A percentile compares a stretch with the other conserved stretches of the same genome.
Evolutionary conservation across 2,888 invertebrate genomes (phyloP).

Genomic region (Trichogramma evanescens): DNA sequence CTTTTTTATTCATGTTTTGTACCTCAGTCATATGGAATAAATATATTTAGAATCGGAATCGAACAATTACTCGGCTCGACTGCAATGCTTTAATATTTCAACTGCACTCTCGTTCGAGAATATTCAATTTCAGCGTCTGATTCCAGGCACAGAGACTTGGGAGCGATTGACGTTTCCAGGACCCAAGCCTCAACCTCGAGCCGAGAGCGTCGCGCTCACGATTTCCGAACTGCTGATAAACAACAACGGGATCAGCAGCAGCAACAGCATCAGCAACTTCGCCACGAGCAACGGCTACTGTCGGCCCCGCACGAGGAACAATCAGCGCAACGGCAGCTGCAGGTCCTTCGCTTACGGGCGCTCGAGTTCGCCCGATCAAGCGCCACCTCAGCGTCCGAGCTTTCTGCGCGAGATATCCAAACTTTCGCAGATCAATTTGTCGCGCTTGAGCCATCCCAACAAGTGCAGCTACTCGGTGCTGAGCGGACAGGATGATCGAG

Average conservation of each 20-base stretch:
- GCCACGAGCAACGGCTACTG: conserved; percentile 42
- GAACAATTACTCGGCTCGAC: too few species aligned
- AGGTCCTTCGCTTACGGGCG: conserved; percentile 38
- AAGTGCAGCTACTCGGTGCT: conserved; percentile 68
- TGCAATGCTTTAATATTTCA: background rate
- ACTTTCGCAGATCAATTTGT: conserved; percentile 64
- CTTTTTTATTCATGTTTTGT: too few species aligned
- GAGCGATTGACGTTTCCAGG: conserved; percentile 61
- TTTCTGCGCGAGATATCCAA: conserved; percentile 64
- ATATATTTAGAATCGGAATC: background rate
- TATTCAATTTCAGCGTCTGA: background rate
- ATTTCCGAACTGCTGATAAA: conserved; percentile 54
- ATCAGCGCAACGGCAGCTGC: background rate
- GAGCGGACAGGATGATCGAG: conserved; percentile 59
- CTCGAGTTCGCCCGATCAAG: conserved; percentile 45
- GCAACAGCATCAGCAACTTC: conserved; percentile 31
- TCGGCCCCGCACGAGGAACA: conserved; percentile 40
- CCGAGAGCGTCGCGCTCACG: conserved; percentile 62
- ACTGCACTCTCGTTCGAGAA: background rate
- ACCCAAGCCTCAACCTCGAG: conserved; percentile 61
- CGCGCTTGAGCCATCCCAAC: conserved; percentile 55
- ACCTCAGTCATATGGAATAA: too few species aligned
- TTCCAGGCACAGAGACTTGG: conserved; percentile 65
- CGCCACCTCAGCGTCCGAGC: conserved; percentile 44
- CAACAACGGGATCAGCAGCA: conserved; percentile 39